These are phyloP conservation scores for Laterallus jamaicensis DNA, from an alignment of 2,113 vertebrate species.

Conservation along the genomic window DNA sequence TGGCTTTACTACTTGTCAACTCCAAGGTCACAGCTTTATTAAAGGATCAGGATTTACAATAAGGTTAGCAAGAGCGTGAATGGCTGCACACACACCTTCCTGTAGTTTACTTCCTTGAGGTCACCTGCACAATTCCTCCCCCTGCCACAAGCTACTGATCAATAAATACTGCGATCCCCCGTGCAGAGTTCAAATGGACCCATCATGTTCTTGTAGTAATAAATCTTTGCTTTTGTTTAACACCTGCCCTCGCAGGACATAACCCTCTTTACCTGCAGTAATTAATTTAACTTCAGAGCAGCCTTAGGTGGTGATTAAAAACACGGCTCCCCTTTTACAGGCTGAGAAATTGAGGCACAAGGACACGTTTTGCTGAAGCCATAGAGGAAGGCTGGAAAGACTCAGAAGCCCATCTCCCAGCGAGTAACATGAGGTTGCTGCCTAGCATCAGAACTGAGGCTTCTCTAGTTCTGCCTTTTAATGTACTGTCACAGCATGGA, in stretches of 20 bases:
- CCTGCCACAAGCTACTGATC: slow-evolving; percentile 28
- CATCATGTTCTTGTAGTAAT: background rate
- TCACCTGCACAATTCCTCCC: slow-evolving; percentile 10
- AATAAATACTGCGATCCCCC: background rate
- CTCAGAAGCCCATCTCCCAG: background rate
- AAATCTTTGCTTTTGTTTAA: slow-evolving; percentile 39
- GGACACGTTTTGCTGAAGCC: background rate
- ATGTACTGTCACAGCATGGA: rapidly evolving
- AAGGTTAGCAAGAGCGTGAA: background rate
- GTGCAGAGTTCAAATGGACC: slow-evolving; percentile 40
- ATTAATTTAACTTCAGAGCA: background rate
- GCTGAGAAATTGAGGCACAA: background rate
- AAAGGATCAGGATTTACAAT: slow-evolving; percentile 64
- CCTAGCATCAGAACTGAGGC: background rate
- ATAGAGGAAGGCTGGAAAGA: background rate
- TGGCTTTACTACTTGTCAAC: background rate
- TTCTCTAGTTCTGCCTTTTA: background rate
- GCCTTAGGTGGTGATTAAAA: background rate
- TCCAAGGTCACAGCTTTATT: slow-evolving; percentile 69
- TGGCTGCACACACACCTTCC: slow-evolving; percentile 15
- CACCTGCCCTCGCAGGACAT: background rate
- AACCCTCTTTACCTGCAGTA: background rate
- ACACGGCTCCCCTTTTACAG: background rate
- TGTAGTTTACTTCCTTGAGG: slow-evolving; percentile 46
- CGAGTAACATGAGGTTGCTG: background rate